These are phyloP conservation scores for Oscheius sp. DNA, from an alignment of 2,888 invertebrate genomes.

Conservation along the genomic window DNA sequence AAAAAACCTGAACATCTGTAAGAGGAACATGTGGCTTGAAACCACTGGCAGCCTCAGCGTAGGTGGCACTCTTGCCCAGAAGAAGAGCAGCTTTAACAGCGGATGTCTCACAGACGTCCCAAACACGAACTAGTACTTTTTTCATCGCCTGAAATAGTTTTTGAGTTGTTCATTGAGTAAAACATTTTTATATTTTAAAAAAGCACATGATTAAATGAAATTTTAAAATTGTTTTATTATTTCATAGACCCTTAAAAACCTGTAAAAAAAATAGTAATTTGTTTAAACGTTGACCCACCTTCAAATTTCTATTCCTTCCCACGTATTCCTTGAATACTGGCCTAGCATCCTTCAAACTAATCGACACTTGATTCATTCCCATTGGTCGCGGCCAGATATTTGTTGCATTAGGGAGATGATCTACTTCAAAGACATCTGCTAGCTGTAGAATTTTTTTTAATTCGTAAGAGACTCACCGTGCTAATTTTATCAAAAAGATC, in stretches of 20 bases:
- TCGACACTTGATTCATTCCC: constrained; percentile 29
- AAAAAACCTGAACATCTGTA: constrained; percentile 24
- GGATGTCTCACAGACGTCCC: constrained; percentile 72
- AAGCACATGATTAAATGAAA: no score
- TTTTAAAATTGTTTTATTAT: no score
- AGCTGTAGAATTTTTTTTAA: constrained; percentile 25
- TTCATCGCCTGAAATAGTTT: constrained; percentile 75
- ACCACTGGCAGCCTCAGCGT: constrained; percentile 53
- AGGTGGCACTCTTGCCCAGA: constrained; percentile 50
- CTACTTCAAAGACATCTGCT: constrained; percentile 38
- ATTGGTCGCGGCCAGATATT: constrained; percentile 39
- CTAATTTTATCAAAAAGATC: constrained; percentile 84
- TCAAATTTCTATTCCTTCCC: constrained; percentile 42
- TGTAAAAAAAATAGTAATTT: not conserved
- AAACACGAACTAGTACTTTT: constrained; percentile 83
- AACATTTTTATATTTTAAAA: no score
- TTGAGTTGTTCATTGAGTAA: no score
- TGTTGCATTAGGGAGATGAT: constrained; percentile 26
- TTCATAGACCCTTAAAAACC: no score
- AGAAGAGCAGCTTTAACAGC: constrained; percentile 55
- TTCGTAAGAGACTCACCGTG: constrained; percentile 75
- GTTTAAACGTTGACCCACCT: constrained; percentile 22
- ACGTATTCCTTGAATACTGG: constrained; percentile 42
- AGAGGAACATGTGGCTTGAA: constrained; percentile 29
- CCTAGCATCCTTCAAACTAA: constrained; percentile 35